A percentile compares a stretch with the other conserved stretches of the same genome.
These are phyloP conservation scores for Cariama cristata DNA, from an alignment of 2,113 vertebrate species.

Conservation along the genomic window DNA sequence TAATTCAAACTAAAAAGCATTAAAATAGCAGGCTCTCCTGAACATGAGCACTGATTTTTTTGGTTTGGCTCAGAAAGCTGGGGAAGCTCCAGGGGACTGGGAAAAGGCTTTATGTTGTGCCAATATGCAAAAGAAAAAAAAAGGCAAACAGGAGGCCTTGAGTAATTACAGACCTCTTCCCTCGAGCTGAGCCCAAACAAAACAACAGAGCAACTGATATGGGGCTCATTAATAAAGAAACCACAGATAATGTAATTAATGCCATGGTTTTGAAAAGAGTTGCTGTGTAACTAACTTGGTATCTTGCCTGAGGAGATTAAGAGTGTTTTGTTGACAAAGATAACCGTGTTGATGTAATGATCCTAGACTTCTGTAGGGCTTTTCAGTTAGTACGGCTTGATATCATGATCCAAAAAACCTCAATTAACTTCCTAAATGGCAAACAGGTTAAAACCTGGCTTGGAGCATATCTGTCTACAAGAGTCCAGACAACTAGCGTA, in stretches of 20 bases:
- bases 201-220: neutral
- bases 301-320: neutral
- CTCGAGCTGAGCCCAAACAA: neutral
- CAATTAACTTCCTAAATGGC: neutral
- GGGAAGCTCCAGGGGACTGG: slow-evolving; percentile 5
- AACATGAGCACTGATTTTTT: neutral
- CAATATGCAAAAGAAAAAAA: neutral
- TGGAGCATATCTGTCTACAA: neutral
- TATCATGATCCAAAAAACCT: neutral
- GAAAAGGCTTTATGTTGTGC: slow-evolving; percentile 33
- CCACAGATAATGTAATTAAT: neutral
- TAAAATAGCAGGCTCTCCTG: neutral
- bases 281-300: neutral
- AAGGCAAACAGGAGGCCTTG: neutral
- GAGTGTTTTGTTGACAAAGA: neutral
- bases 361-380: neutral
- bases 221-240: slow-evolving; percentile 21
- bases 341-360: neutral
- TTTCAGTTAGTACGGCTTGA: neutral
- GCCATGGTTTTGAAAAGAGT: neutral
- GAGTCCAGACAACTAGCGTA: neutral
- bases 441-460: neutral
- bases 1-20: neutral
- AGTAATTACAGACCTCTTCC: slow-evolving; percentile 38
- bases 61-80: neutral